phyloP scores from a whole-genome alignment of 2,113 vertebrate genomes.

The Ailuropoda melanoleuca region DNA sequence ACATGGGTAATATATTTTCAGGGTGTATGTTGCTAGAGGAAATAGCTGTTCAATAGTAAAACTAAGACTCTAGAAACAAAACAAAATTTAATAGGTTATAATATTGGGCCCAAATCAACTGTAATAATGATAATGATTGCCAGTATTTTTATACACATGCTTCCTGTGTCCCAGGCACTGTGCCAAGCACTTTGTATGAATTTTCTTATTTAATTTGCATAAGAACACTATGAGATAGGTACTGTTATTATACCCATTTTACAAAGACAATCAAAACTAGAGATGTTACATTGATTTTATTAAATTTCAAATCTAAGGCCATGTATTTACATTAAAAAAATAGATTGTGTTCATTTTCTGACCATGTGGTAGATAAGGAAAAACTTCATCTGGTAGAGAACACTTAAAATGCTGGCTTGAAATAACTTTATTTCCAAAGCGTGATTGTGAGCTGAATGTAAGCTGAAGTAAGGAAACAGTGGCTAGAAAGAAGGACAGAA shows the following conservation, averaged over 20 bases:
- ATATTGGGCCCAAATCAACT: conserved; percentile 22
- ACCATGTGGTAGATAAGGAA: background rate
- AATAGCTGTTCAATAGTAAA: conserved; percentile 52
- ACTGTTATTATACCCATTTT: conserved; percentile 28
- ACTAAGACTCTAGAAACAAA: conserved; percentile 51
- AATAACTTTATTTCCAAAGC: background rate
- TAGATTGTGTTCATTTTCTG: conserved; percentile 5
- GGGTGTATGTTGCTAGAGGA: conserved; percentile 24
- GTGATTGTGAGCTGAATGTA: background rate
- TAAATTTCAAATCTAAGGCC: conserved; percentile 42
- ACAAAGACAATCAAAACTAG: conserved; percentile 34
- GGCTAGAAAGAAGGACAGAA: background rate
- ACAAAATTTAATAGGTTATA: conserved; percentile 50
- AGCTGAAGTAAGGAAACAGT: background rate
- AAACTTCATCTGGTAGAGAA: background rate
- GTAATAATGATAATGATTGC: conserved; percentile 16
- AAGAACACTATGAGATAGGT: background rate
- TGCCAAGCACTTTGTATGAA: conserved; percentile 26
- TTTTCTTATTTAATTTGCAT: conserved; percentile 24
- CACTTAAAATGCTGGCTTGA: background rate
- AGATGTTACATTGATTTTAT: conserved; percentile 41
- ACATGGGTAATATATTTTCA: conserved; percentile 38
- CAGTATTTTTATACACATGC: background rate
- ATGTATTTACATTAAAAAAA: conserved; percentile 43
- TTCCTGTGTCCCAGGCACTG: conserved; percentile 8